These are phyloP conservation scores for Cremastinae sp. DNA, from an alignment of 2,888 invertebrate genomes.

Conservation along the genomic window DNA sequence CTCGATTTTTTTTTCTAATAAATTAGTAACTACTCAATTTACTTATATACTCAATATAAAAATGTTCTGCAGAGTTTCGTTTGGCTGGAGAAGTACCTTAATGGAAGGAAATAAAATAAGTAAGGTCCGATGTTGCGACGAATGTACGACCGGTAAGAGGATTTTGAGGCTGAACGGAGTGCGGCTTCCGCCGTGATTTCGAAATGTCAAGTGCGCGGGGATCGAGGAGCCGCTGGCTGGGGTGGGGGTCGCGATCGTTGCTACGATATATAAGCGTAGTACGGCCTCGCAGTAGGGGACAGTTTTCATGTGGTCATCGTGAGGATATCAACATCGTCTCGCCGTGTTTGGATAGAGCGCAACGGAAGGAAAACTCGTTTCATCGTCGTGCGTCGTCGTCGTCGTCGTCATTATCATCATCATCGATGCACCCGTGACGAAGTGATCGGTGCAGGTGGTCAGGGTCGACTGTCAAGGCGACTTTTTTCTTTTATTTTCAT, in stretches of 20 bases:
- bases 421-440: slow-evolving; percentile 17
- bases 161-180: not conserved
- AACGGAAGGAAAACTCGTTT: slow-evolving; percentile 19
- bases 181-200: not conserved
- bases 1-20: too few relatives aligned
- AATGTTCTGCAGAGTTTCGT: too few relatives aligned
- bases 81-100: too few relatives aligned
- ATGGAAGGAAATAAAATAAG: too few relatives aligned
- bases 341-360: not conserved
- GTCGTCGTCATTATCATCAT: too few relatives aligned
- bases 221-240: slow-evolving; percentile 40
- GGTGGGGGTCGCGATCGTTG: too few relatives aligned
- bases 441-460: slow-evolving; percentile 46
- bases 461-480: slow-evolving; percentile 47
- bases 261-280: slow-evolving; percentile 48
- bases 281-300: slow-evolving; percentile 10
- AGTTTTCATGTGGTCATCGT: slow-evolving; percentile 40
- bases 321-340: slow-evolving; percentile 1
- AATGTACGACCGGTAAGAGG: not conserved
- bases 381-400: slow-evolving; percentile 10
- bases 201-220: slow-evolving; percentile 41
- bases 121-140: too few relatives aligned
- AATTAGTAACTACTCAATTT: too few relatives aligned
- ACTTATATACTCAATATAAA: too few relatives aligned
- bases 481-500: slow-evolving; percentile 27